Conservation (phyloP, 2,113 vertebrate genomes). For the Chloropsis hardwickii region DNA sequence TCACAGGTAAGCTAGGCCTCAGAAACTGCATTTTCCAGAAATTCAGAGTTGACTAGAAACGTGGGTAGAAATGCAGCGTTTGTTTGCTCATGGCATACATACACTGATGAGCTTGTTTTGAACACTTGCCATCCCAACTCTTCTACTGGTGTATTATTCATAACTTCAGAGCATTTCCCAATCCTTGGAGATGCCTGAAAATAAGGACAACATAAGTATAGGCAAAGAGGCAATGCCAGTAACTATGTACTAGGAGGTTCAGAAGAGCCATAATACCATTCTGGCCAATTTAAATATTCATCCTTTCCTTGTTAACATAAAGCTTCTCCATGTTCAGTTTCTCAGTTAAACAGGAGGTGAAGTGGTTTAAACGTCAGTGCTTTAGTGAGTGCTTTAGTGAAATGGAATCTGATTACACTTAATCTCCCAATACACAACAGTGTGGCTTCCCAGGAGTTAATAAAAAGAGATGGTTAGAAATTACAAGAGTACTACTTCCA, state of each 20-base stretch:
- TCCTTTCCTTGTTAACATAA: conserved; percentile 46
- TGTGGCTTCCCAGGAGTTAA: conserved; percentile 11
- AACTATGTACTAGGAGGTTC: background rate
- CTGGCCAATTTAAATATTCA: conserved; percentile 52
- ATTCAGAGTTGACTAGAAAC: background rate
- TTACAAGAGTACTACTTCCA: background rate
- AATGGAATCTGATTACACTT: conserved; percentile 31
- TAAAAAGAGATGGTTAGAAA: background rate
- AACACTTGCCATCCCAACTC: background rate
- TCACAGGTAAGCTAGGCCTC: background rate
- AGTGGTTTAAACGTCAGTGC: conserved; percentile 32
- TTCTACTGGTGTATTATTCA: background rate
- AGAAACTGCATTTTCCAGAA: background rate
- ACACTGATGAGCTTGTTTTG: background rate
- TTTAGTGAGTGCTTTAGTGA: no score
- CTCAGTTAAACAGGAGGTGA: conserved; percentile 43
- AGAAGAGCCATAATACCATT: conserved; percentile 10
- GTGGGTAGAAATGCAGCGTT: background rate
- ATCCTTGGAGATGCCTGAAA: background rate
- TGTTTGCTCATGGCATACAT: background rate
- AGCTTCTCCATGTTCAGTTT: conserved; percentile 13
- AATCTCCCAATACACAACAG: conserved; percentile 21
- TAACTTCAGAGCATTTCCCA: background rate
- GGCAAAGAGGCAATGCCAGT: background rate
- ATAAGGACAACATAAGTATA: background rate